Evolutionary conservation across 2,888 invertebrate genomes (phyloP).

Genomic region (Tipula helvola): DNA sequence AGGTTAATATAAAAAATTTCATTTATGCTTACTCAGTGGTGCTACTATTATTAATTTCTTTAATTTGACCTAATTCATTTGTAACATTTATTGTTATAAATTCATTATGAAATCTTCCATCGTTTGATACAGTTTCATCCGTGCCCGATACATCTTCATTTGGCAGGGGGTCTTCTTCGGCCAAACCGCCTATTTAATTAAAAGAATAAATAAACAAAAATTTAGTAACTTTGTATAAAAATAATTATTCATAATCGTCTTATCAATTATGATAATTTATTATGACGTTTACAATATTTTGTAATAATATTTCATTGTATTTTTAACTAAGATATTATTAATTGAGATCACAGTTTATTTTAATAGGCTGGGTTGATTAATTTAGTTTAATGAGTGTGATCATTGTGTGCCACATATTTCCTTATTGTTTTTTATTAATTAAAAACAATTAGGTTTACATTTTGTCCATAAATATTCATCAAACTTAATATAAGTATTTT

Average conservation of each 20-base stretch:
- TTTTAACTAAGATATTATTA: neutral
- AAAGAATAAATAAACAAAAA: neutral
- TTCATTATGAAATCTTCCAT: constrained; percentile 15
- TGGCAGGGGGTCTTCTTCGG: constrained; percentile 30
- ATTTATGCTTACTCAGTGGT: neutral
- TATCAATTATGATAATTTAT: neutral
- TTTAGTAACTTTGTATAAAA: neutral
- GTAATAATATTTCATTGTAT: neutral
- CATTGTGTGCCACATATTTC: neutral
- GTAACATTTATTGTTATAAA: constrained; percentile 32
- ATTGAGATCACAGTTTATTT: neutral
- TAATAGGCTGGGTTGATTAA: neutral
- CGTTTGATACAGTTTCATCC: constrained; percentile 19
- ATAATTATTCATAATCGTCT: neutral
- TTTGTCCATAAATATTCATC: neutral
- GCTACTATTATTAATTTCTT: constrained; percentile 19
- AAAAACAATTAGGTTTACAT: neutral
- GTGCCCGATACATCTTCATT: constrained; percentile 25
- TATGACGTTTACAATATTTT: neutral
- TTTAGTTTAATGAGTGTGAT: neutral
- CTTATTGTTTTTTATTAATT: neutral
- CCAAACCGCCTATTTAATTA: neutral
- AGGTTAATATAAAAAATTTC: too few species aligned
- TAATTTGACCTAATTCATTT: constrained; percentile 32
- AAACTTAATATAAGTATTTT: neutral